These are phyloP conservation scores for Euclidia mi DNA, from an alignment of 2,888 invertebrate species.

Conservation along the genomic window DNA sequence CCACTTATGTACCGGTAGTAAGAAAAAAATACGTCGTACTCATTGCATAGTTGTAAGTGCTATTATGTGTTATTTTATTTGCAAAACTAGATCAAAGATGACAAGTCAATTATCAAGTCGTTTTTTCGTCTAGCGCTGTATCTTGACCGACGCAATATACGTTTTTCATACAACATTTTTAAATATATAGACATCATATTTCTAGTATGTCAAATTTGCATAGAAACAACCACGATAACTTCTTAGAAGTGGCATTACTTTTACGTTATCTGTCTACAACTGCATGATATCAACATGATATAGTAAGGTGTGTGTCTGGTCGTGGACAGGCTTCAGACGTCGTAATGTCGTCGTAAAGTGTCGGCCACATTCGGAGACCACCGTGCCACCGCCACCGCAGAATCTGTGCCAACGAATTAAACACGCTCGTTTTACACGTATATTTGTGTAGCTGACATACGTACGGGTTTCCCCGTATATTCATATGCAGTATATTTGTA, in stretches of 20 bases:
- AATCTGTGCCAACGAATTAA: conserved; percentile 47
- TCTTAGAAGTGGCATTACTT: conserved; percentile 16
- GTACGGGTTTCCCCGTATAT: conserved; percentile 48
- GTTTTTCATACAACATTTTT: too few relatives aligned
- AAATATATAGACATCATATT: neutral
- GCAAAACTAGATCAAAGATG: too few relatives aligned
- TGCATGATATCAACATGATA: conserved; percentile 45
- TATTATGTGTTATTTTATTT: too few relatives aligned
- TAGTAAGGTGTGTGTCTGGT: conserved; percentile 44
- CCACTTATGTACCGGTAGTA: neutral
- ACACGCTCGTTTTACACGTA: conserved; percentile 14
- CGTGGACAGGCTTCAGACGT: conserved; percentile 49
- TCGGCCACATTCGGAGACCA: conserved; percentile 51
- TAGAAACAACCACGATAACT: conserved; percentile 20
- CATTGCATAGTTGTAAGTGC: too few relatives aligned
- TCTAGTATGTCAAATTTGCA: neutral
- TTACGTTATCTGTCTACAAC: conserved; percentile 22
- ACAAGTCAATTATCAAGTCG: too few relatives aligned
- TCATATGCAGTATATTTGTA: neutral
- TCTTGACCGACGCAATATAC: too few relatives aligned
- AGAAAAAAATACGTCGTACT: too few relatives aligned
- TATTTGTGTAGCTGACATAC: conserved; percentile 27
- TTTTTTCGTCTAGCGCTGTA: too few relatives aligned
- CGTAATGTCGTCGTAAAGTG: conserved; percentile 60
- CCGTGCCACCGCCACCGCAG: conserved; percentile 47